These are phyloP conservation scores for Triplophysa tibetana DNA, from an alignment of 2,113 vertebrate species.

Conservation along the genomic window DNA sequence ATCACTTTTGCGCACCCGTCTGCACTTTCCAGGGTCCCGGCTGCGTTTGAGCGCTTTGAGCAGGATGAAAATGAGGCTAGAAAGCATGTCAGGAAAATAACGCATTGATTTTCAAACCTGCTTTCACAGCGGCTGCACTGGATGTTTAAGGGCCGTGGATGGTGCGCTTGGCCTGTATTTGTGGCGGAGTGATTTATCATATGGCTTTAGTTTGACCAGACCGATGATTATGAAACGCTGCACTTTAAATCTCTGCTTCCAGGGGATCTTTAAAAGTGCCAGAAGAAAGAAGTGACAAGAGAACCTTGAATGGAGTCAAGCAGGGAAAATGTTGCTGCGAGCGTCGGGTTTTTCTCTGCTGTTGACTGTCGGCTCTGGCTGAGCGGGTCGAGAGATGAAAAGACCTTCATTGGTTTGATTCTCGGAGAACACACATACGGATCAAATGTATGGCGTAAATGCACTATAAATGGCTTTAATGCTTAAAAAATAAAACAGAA, in stretches of 20 bases:
- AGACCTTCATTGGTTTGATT: no score
- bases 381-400: no score
- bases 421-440: no score
- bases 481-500: no score
- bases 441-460: no score
- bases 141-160: conserved; percentile 64
- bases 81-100: conserved; percentile 20
- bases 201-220: conserved; percentile 58
- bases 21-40: background rate
- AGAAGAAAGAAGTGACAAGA: conserved; percentile 26
- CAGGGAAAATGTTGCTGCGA: background rate
- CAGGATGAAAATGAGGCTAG: background rate
- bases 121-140: conserved; percentile 51
- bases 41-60: conserved; percentile 6
- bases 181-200: conserved; percentile 71
- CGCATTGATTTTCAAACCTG: conserved; percentile 48
- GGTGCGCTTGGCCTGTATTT: conserved; percentile 71
- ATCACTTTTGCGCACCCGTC: conserved; percentile 32
- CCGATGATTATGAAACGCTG: conserved; percentile 64
- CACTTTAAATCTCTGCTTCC: conserved; percentile 55
- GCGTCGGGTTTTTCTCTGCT: background rate
- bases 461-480: no score
- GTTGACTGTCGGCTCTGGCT: background rate
- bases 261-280: conserved; percentile 64
- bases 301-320: background rate